Conservation (phyloP, 2,888 invertebrate genomes). For the Nomada fabriciana region DNA sequence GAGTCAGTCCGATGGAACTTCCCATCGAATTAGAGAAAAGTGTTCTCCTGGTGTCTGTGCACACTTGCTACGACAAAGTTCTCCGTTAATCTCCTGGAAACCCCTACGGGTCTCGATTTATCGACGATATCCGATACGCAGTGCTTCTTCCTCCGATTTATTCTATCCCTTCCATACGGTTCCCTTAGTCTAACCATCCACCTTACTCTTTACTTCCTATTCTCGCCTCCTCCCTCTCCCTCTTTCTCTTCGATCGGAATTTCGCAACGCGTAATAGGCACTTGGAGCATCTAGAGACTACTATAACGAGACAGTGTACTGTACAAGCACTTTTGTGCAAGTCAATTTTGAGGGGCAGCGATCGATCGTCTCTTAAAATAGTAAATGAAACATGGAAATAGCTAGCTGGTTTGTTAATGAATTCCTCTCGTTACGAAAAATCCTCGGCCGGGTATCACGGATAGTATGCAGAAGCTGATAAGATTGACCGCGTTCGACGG, state of each 20-base stretch:
- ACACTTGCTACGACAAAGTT: conserved; percentile 74
- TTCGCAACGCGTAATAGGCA: conserved; percentile 36
- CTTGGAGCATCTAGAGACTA: too few relatives aligned
- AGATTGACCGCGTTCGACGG: conserved; percentile 3
- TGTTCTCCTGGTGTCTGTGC: conserved; percentile 73
- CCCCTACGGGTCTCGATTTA: conserved; percentile 72
- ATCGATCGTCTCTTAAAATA: background rate
- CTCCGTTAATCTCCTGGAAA: conserved; percentile 78
- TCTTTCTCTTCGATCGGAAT: background rate
- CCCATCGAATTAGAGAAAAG: conserved; percentile 80
- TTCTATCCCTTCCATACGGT: conserved; percentile 26
- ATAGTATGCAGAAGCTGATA: background rate
- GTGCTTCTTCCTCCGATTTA: conserved; percentile 67
- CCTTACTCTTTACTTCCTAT: background rate
- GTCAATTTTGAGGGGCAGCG: too few relatives aligned
- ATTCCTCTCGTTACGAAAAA: conserved; percentile 1
- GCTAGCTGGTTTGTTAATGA: background rate
- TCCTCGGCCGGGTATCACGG: background rate
- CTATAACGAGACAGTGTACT: too few relatives aligned
- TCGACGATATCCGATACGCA: conserved; percentile 70
- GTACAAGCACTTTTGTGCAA: too few relatives aligned
- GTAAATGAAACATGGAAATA: background rate
- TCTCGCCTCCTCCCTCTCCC: background rate
- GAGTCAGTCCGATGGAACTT: conserved; percentile 70
- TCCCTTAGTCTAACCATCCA: background rate